Base-by-base conservation (phyloP, 2,888 invertebrate species). In the Parasteatoda lunata region DNA sequence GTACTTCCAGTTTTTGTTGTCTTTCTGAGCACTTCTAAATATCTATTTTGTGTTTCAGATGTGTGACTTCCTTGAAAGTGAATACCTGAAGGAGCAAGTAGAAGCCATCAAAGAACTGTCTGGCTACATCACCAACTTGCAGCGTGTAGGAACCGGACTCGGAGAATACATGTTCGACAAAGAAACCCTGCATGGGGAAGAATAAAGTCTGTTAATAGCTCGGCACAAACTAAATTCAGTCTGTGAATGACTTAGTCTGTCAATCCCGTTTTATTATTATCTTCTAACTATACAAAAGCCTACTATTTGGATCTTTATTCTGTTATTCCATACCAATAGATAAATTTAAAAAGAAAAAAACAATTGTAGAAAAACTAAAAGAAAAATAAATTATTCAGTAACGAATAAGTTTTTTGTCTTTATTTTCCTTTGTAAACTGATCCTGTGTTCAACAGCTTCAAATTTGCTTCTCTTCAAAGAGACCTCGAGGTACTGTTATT, bases 31-130 rank as follows among this genome's bases (percentile, higher is more conserved):
- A 30, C 30, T 30, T 1, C 30, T 30, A 30, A 30, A 30, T 30
- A 30, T 2, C 1, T 30, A 45, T 49, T n/a, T 71, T 71, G 8
- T 51, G 51, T 72, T 70, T 47, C 7, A 72, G 92, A 91, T 96
- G 84, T 93, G 94, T 89, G 95, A 96, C 90, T 96, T 95, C 91
- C 91, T 96, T 89, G 96, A 96, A 92, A 93, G 93, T 0, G 94
- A 96, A 90, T 96, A 93, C 90, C 91, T 95, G 64, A 94, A 94
- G 90, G 95, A 95, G 90, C 95, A 95, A 92, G 95, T 95, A 84
- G 93, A 93, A 86, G 93, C 94, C 83, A 93, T 94, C 90, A 94
- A 94, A 90, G 93, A 94, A 90, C 90, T 95, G 65, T 93, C 93
- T 13, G 94, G 93, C 90, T 92, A 93, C 90, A 92, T 94, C 88